Conservation (phyloP, 2,888 invertebrate genomes). For the Podotricha telesiphe region DNA sequence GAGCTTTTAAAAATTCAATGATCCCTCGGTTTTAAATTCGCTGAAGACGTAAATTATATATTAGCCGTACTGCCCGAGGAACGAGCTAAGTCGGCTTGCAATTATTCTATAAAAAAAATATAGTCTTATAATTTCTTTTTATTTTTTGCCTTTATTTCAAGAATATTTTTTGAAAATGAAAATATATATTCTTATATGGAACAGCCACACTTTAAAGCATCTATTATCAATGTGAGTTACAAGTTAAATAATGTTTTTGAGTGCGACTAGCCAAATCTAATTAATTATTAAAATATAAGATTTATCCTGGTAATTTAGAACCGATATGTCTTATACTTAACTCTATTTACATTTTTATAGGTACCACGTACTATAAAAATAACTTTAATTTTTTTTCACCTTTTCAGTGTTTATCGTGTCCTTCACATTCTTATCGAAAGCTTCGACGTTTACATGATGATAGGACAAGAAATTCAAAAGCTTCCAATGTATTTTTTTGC, state of each 20-base stretch:
- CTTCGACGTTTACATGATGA: not conserved
- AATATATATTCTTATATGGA: not conserved
- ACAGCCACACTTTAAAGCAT: too few species aligned
- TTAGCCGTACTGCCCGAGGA: not conserved
- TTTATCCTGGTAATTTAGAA: too few species aligned
- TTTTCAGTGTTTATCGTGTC: not conserved
- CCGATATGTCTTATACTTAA: too few species aligned
- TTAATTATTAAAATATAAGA: too few species aligned
- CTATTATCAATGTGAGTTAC: too few species aligned
- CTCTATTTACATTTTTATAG: too few species aligned
- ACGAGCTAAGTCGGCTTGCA: conserved; percentile 2
- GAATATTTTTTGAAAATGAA: not conserved
- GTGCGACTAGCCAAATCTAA: too few species aligned
- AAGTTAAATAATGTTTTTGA: too few species aligned
- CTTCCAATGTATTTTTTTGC: not conserved
- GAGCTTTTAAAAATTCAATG: conserved; percentile 21
- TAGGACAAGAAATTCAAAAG: conserved; percentile 1
- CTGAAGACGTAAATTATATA: conserved; percentile 21
- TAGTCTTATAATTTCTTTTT: not conserved
- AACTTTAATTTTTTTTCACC: conserved; percentile 1
- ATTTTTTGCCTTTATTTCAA: not conserved
- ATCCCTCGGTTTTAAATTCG: conserved; percentile 13
- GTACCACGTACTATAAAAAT: not conserved
- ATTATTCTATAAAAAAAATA: not conserved
- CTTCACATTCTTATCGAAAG: not conserved